phyloP scores from a whole-genome alignment of 2,113 vertebrate species.

The Meles meles region DNA sequence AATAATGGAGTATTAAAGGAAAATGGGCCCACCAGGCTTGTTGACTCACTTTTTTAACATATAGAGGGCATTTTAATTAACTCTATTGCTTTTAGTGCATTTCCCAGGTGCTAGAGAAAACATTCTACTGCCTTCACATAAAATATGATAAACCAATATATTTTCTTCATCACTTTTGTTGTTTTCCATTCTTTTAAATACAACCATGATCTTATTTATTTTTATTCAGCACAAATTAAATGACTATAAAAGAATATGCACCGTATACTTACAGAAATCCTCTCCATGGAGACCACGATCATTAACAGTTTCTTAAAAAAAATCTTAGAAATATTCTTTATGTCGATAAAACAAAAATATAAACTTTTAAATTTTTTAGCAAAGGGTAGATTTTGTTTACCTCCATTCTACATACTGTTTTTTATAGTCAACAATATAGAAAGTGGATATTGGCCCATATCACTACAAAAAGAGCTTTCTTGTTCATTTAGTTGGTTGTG shows the following conservation, averaged over 20 bases:
- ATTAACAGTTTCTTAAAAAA: background rate
- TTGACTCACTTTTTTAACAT: slow-evolving; percentile 44
- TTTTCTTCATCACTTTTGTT: background rate
- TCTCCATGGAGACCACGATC: background rate
- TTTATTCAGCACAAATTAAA: background rate
- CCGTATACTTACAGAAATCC: background rate
- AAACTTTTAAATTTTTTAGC: background rate
- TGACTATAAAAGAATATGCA: background rate
- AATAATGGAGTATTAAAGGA: slow-evolving; percentile 37
- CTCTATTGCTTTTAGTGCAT: background rate
- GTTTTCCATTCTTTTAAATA: background rate
- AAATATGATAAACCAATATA: background rate
- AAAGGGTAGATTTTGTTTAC: background rate
- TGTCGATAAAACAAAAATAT: background rate
- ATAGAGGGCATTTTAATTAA: slow-evolving; percentile 58
- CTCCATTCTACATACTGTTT: background rate
- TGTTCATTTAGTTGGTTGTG: background rate
- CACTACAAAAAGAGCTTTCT: background rate
- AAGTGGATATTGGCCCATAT: background rate
- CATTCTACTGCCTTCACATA: background rate
- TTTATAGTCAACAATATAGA: background rate
- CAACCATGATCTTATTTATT: background rate
- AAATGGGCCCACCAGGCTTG: slow-evolving; percentile 38
- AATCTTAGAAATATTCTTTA: background rate
- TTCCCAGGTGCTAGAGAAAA: background rate